These are phyloP conservation scores for Caenorhabditis inopinata DNA, from an alignment of 1,140 invertebrate genomes.

Conservation along the genomic window DNA sequence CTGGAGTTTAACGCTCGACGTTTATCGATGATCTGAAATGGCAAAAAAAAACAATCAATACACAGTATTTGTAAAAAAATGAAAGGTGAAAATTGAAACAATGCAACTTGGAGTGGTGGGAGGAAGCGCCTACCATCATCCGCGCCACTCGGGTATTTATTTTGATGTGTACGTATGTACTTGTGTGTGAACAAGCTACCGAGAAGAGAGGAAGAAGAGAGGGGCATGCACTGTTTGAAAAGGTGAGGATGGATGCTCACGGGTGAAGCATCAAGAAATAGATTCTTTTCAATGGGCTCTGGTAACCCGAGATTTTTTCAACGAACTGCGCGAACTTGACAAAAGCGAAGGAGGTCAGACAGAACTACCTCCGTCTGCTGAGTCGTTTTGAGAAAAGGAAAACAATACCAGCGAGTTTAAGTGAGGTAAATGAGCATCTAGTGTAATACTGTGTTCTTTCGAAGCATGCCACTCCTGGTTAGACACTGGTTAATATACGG, in stretches of 20 bases:
- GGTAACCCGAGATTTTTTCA: conserved; percentile 29
- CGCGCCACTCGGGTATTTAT: neutral
- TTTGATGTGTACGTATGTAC: conserved; percentile 13
- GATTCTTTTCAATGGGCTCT: neutral
- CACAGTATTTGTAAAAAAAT: neutral
- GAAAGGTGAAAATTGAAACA: conserved; percentile 26
- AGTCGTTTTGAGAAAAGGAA: no score
- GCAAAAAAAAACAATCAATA: neutral
- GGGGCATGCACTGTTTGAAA: neutral
- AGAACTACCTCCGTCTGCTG: no score
- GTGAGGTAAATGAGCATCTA: no score
- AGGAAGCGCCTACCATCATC: neutral
- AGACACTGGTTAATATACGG: no score
- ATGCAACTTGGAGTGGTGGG: conserved; percentile 3
- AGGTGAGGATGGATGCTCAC: neutral
- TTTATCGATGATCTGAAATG: neutral
- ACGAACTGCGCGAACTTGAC: neutral
- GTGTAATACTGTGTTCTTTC: no score
- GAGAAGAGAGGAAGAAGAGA: neutral
- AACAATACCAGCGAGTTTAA: no score
- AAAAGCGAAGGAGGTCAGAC: neutral
- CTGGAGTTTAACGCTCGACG: conserved; percentile 11
- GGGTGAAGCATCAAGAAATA: neutral
- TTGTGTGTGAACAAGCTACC: conserved; percentile 25
- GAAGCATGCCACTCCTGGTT: no score